Evolutionary conservation across 2,888 invertebrate genomes (phyloP).

Genomic region (Aphelenchoides bicaudatus): DNA sequence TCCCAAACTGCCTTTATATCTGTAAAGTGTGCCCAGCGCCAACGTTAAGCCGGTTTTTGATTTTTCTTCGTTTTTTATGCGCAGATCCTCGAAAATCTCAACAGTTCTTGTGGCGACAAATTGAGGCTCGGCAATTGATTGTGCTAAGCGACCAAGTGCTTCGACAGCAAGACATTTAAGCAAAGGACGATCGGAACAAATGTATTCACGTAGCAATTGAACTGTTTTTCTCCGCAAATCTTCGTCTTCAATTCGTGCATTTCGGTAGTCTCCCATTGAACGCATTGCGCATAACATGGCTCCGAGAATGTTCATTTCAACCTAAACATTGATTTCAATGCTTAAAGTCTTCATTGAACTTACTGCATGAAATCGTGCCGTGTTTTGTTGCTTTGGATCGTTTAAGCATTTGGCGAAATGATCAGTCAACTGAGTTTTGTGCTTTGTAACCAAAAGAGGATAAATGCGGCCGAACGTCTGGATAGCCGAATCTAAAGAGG

Average conservation of each 20-base stretch:
- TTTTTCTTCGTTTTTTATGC: constrained; percentile 76
- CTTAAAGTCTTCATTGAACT: background rate
- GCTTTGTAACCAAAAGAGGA: constrained; percentile 87
- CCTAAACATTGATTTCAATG: constrained; percentile 33
- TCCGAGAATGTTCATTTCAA: constrained; percentile 89
- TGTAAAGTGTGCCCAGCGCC: constrained; percentile 89
- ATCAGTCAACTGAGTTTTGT: constrained; percentile 88
- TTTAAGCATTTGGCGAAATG: constrained; percentile 88
- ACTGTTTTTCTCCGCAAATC: constrained; percentile 37
- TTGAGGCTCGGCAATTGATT: constrained; percentile 76
- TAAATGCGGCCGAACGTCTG: constrained; percentile 87
- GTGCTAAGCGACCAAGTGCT: constrained; percentile 85
- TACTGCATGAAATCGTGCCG: constrained; percentile 33
- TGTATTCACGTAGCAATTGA: constrained; percentile 61
- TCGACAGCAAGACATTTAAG: constrained; percentile 91
- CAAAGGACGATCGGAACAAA: constrained; percentile 58
- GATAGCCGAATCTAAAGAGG: constrained; percentile 91
- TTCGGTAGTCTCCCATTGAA: constrained; percentile 37
- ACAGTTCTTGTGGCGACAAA: constrained; percentile 85
- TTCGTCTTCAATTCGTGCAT: constrained; percentile 39
- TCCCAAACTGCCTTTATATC: constrained; percentile 76
- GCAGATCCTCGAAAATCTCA: constrained; percentile 77
- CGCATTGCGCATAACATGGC: constrained; percentile 84
- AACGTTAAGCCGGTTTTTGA: constrained; percentile 80
- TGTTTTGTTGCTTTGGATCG: constrained; percentile 49